phyloP scores from a whole-genome alignment of 2,888 invertebrate species.

The Melikaiella ostensackeni region DNA sequence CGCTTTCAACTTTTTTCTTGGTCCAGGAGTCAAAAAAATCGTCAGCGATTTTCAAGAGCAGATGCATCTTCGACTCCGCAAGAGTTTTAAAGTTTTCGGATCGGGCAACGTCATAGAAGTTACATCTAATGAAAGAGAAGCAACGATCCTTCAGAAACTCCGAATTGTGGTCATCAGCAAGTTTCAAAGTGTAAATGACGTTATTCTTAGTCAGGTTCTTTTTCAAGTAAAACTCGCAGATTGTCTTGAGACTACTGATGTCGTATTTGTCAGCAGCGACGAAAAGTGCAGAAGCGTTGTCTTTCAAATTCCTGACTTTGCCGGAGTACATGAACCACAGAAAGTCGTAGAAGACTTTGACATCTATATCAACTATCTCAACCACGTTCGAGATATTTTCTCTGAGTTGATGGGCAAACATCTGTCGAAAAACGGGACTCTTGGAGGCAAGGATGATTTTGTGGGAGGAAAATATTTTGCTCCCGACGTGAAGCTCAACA shows the following conservation, averaged over 20 bases:
- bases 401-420: not conserved
- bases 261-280: not conserved
- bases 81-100: conserved; percentile 4
- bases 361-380: not conserved
- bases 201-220: not conserved
- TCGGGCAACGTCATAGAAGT: not conserved
- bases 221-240: not conserved
- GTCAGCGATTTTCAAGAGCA: not conserved
- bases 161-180: not conserved
- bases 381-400: not conserved
- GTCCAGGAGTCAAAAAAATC: not conserved
- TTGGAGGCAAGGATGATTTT: not conserved
- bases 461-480: not conserved
- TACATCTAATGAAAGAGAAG: not conserved
- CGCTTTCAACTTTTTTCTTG: not conserved
- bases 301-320: conserved; percentile 16
- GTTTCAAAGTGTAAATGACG: not conserved
- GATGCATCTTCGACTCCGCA: not conserved
- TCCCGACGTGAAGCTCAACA: not conserved
- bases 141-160: not conserved
- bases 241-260: not conserved
- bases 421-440: conserved; percentile 3
- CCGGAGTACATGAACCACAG: conserved; percentile 41
- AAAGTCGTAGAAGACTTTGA: not conserved
- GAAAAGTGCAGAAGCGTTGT: not conserved